These are phyloP conservation scores for Synchiropus splendidus DNA, from an alignment of 2,113 vertebrate species.

Conservation along the genomic window DNA sequence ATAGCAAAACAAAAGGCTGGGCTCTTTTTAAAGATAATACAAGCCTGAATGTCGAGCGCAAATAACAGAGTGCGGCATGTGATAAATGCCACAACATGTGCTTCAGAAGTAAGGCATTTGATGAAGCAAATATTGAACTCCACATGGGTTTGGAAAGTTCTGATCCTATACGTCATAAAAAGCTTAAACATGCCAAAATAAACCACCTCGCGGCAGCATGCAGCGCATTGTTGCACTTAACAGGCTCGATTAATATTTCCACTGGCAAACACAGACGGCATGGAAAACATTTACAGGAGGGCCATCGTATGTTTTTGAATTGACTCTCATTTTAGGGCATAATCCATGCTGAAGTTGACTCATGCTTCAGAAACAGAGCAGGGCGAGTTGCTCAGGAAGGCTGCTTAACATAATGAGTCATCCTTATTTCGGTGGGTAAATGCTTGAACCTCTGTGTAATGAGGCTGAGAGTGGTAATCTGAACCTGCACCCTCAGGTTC, in stretches of 20 bases:
- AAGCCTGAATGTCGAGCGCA: too few species aligned
- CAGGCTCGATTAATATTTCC: not conserved
- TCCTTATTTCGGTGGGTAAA: constrained; percentile 11
- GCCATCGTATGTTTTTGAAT: too few species aligned
- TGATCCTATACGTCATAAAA: not conserved
- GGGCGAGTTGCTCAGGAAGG: not conserved
- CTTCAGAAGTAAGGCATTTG: too few species aligned
- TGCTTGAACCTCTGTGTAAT: constrained; percentile 16
- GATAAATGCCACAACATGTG: too few species aligned
- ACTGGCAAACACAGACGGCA: not conserved
- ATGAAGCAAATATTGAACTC: too few species aligned
- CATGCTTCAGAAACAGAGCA: too few species aligned
- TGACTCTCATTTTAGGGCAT: too few species aligned
- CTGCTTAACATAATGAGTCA: constrained; percentile 16
- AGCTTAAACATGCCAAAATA: not conserved
- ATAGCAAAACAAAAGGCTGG: too few species aligned
- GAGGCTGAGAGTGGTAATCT: constrained; percentile 4
- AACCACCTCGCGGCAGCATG: not conserved
- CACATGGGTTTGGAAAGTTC: too few species aligned
- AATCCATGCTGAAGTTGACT: too few species aligned
- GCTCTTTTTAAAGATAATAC: too few species aligned
- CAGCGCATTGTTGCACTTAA: not conserved
- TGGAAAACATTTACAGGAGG: not conserved
- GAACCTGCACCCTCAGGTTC: constrained; percentile 4
- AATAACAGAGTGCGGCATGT: too few species aligned